Conservation (phyloP, 2,113 vertebrate genomes). For the Anhinga rufa region DNA sequence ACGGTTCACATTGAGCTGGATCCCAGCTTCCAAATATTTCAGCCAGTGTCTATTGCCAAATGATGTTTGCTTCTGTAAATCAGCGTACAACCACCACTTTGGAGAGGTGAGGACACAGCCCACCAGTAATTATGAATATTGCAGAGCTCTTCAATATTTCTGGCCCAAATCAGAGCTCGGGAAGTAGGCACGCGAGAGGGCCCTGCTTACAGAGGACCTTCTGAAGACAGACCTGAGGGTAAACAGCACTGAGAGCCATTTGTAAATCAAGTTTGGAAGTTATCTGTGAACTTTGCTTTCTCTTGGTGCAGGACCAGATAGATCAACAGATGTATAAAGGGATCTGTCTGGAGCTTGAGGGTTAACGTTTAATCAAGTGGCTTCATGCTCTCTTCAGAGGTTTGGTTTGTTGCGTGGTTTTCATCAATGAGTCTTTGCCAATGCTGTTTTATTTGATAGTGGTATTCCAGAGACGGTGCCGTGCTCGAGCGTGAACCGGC, state of each 20-base stretch:
- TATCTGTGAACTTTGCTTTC: not conserved
- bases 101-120: not conserved
- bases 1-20: not conserved
- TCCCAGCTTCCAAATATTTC: not conserved
- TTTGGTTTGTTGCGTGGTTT: not conserved
- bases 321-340: not conserved
- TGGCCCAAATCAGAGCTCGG: not conserved
- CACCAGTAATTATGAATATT: not conserved
- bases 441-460: conserved; percentile 53
- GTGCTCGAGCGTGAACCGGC: conserved; percentile 82
- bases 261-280: not conserved
- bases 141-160: not conserved
- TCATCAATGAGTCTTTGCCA: not conserved
- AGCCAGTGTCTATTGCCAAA: not conserved
- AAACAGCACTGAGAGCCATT: not conserved
- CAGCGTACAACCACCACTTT: rapidly evolving
- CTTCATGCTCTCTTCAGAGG: not conserved
- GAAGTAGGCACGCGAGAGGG: not conserved
- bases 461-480: conserved; percentile 90
- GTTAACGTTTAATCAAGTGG: not conserved
- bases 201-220: not conserved
- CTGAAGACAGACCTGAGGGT: not conserved
- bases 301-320: not conserved
- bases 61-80: not conserved
- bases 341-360: not conserved